Percentiles rank a stretch among this genome's conserved stretches.
phyloP scores from a whole-genome alignment of 1,140 invertebrate species.

The Trichogramma pretiosum region DNA sequence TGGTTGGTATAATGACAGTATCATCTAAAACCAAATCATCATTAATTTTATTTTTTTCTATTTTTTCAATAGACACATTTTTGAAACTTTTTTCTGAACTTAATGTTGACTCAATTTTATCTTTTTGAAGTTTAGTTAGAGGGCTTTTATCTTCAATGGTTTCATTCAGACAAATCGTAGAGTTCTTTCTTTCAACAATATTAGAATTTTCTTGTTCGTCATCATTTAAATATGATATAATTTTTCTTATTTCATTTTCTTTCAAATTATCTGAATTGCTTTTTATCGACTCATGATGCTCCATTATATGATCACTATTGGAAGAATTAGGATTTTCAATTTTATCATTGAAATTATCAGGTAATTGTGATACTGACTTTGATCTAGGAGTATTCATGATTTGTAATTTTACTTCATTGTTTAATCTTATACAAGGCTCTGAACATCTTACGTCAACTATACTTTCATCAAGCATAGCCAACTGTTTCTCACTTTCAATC shows the following conservation, averaged over 20 bases:
- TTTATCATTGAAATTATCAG: not conserved
- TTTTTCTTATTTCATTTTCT: not conserved
- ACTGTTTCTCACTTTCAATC: conserved; percentile 21
- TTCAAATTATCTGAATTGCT: not conserved
- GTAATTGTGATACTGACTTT: conserved; percentile 6
- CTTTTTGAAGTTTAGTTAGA: no score
- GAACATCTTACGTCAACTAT: conserved; percentile 6
- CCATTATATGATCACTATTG: not conserved
- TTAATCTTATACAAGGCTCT: conserved; percentile 12
- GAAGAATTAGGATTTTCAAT: not conserved
- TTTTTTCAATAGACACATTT: not conserved
- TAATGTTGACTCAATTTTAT: no score
- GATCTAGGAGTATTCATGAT: not conserved
- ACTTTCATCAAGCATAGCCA: conserved; percentile 24
- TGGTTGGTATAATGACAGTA: no score
- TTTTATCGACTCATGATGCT: no score
- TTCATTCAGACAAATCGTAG: no score
- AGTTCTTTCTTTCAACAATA: no score
- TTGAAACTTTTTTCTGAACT: no score
- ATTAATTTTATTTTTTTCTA: not conserved
- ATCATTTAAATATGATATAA: not conserved
- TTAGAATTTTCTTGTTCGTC: no score
- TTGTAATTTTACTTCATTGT: conserved; percentile 3
- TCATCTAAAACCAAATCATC: not conserved
- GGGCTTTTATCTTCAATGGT: no score